Evolutionary conservation across 1,140 invertebrate genomes (phyloP), one percentile per base, ranked within the genome.

Genomic region (Musca vetustissima): DNA sequence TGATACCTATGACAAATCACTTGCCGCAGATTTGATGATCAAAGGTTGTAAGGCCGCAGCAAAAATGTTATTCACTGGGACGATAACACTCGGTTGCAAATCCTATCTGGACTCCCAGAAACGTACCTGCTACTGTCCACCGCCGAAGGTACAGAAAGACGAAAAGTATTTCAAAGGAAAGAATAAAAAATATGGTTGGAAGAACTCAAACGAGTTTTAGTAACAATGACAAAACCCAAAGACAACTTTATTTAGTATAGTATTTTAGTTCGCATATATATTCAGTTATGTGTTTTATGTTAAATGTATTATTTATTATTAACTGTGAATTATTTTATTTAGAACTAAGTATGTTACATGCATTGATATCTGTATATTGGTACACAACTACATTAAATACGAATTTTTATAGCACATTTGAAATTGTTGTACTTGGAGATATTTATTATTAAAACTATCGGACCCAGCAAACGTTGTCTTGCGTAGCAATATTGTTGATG

Each of bases 1-100:
- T 84, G 90, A 93, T 55, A 86, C 85, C 19, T 91, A 90, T 75
- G 85, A 90, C 72, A 81, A 77, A 17, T 84, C 85, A 15, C 71
- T 89, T 49, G 86, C 84, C 43, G 88, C 88, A 21, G 82, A 87
- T 66, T 84, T 88, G 7, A 85, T 91, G 68, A 87, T 87, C 0
- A 92, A 91, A 83, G 86, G 89, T 48, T 95, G 93, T 75, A 93
- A 95, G 83, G 89, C 85, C 11, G 91, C 92, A 50, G 92, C 93
- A 1, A 94, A 95, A 84, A 84, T 93, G 80, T 81, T 95, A 1
- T 95, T 90, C 73, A 92, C 92, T 0, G 92, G 92, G 25, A 94
- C 93, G 8, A 83, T 92, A 61, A 90, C 92, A 7, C 81, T 95
- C 1, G 93, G 93, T 1, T 95, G 93, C 73, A 92, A 93, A 76